A percentile compares a stretch with the other conserved stretches of the same genome.
phyloP scores from a whole-genome alignment of 2,888 invertebrate genomes.

The Philereme vetulata region DNA sequence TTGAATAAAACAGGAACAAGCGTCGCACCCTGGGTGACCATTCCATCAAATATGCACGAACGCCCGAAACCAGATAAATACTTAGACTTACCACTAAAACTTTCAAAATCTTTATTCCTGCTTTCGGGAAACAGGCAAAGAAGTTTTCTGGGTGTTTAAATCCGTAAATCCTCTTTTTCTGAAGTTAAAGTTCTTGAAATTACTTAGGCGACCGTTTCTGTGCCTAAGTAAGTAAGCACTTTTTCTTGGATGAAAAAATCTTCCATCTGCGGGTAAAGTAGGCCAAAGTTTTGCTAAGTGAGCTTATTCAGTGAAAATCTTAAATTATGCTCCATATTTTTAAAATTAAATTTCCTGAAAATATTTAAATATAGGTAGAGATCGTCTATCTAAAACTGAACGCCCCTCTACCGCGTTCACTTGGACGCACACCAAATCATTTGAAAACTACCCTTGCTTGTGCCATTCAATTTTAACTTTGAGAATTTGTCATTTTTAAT shows the following conservation, averaged over 20 bases:
- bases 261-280: constrained; percentile 1
- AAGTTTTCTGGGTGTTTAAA: constrained; percentile 13
- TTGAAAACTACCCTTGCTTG: too few relatives aligned
- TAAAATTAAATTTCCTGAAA: too few relatives aligned
- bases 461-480: too few relatives aligned
- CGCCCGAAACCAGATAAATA: background rate
- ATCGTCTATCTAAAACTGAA: too few relatives aligned
- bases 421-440: too few relatives aligned
- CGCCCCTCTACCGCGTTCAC: too few relatives aligned
- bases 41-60: constrained; percentile 18
- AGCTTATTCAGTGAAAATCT: background rate
- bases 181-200: constrained; percentile 10
- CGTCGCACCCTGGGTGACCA: constrained; percentile 2
- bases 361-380: too few relatives aligned
- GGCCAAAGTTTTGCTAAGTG: constrained; percentile 6
- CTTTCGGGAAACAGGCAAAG: background rate
- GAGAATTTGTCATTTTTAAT: too few relatives aligned
- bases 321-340: too few relatives aligned
- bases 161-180: constrained; percentile 12
- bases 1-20: constrained; percentile 31
- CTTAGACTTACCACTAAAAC: constrained; percentile 6
- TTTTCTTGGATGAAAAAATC: constrained; percentile 6
- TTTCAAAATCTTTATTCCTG: constrained; percentile 3
- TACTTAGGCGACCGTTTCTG: constrained; percentile 4
- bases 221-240: constrained; percentile 14